phyloP scores from a whole-genome alignment of 2,797 vertebrate species.

The Delichon dasypus region DNA sequence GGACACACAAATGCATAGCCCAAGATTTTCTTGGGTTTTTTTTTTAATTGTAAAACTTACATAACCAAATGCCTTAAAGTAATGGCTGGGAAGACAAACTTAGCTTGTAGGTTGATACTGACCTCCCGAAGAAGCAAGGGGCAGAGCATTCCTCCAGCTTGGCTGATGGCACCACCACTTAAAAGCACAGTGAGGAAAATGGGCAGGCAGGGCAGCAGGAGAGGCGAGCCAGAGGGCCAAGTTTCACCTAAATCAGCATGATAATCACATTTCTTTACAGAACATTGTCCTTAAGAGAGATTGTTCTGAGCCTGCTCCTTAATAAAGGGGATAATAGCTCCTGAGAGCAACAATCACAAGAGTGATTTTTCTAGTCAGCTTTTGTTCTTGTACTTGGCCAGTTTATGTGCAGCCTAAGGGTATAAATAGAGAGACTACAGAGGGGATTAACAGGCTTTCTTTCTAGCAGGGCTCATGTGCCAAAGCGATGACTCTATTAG shows the following conservation, averaged over 20 bases:
- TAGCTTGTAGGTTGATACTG: not conserved
- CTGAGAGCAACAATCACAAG: constrained; percentile 38
- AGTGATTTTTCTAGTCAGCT: constrained; percentile 51
- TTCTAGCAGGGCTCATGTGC: constrained; percentile 31
- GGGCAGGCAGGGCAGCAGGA: not conserved
- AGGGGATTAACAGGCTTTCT: constrained; percentile 59
- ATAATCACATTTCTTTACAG: constrained; percentile 56
- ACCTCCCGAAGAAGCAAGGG: not conserved
- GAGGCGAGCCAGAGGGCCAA: constrained; percentile 3
- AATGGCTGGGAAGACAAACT: not conserved
- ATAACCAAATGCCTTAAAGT: not conserved
- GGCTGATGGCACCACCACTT: not conserved
- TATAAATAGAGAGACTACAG: constrained; percentile 34
- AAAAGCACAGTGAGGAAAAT: not conserved
- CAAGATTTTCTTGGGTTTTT: too few relatives aligned
- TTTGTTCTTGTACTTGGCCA: constrained; percentile 56
- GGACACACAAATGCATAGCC: fast-evolving
- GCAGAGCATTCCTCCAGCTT: not conserved
- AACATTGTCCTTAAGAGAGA: constrained; percentile 34
- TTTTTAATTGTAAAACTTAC: not conserved
- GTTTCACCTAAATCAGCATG: constrained; percentile 54
- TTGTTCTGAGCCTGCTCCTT: constrained; percentile 45
- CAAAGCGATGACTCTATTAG: constrained; percentile 58
- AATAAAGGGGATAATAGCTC: constrained; percentile 51
- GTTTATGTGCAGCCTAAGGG: constrained; percentile 54